phyloP scores from a whole-genome alignment of 2,888 invertebrate genomes.

The Tachina grossa region DNA sequence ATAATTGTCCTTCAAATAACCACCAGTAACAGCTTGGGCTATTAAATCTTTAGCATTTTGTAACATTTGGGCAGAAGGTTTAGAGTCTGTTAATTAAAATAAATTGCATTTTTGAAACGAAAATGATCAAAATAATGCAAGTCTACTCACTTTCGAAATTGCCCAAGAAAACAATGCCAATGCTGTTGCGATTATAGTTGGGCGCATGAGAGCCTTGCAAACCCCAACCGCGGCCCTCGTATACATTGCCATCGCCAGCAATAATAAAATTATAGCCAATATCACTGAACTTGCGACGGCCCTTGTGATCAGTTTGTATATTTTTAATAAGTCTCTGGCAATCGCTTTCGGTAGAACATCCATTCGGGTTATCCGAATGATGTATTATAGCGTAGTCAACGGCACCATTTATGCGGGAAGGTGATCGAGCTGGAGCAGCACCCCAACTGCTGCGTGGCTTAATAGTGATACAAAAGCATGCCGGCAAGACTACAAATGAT shows the following conservation, averaged over 20 bases:
- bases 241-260: slow-evolving; percentile 89
- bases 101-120: background rate
- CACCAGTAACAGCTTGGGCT: slow-evolving; percentile 85
- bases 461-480: slow-evolving; percentile 72
- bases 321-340: slow-evolving; percentile 85
- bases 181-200: slow-evolving; percentile 86
- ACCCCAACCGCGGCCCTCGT: slow-evolving; percentile 89
- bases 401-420: slow-evolving; percentile 83
- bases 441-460: slow-evolving; percentile 84
- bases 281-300: slow-evolving; percentile 86
- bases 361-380: slow-evolving; percentile 86
- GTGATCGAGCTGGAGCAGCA: slow-evolving; percentile 83
- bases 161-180: slow-evolving; percentile 88
- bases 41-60: slow-evolving; percentile 86
- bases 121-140: background rate
- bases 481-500: slow-evolving; percentile 67
- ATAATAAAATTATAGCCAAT: slow-evolving; percentile 89
- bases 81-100: slow-evolving; percentile 81
- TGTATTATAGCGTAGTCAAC: slow-evolving; percentile 88
- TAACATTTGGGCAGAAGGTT: slow-evolving; percentile 85
- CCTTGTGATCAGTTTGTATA: slow-evolving; percentile 87
- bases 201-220: slow-evolving; percentile 88
- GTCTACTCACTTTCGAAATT: slow-evolving; percentile 78
- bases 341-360: slow-evolving; percentile 84
- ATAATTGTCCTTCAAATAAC: slow-evolving; percentile 85